phyloP scores from a whole-genome alignment of 1,140 invertebrate genomes.

The Achatina immaculata region DNA sequence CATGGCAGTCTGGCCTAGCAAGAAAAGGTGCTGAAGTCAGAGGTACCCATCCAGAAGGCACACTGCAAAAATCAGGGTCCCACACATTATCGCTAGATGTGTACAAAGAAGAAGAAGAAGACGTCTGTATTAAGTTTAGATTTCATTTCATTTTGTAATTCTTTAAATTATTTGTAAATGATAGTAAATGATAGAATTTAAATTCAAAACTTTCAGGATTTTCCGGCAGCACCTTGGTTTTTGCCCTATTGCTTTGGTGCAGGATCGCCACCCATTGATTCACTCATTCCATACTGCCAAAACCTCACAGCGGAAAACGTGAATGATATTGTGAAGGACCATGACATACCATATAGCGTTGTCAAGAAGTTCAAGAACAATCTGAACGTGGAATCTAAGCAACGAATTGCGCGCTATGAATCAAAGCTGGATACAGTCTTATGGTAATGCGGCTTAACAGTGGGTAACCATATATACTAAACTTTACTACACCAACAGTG shows the following conservation, averaged over 20 bases:
- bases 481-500: too few species aligned
- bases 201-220: constrained; percentile 60
- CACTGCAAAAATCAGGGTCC: too few species aligned
- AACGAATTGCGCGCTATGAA: constrained; percentile 52
- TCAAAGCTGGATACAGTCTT: constrained; percentile 60
- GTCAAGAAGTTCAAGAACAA: constrained; percentile 52
- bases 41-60: too few species aligned
- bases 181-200: not conserved
- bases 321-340: constrained; percentile 55
- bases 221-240: constrained; percentile 65
- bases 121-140: too few species aligned
- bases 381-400: constrained; percentile 56
- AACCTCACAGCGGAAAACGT: constrained; percentile 59
- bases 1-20: too few species aligned
- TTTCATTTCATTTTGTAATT: too few species aligned
- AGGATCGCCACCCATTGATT: constrained; percentile 48
- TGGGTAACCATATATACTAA: too few species aligned
- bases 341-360: constrained; percentile 58
- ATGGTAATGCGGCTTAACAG: too few species aligned
- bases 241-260: constrained; percentile 63
- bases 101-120: too few species aligned
- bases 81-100: too few species aligned
- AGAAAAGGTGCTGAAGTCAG: too few species aligned
- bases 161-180: too few species aligned
- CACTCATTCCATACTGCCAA: constrained; percentile 46